phyloP scores from a whole-genome alignment of 2,888 invertebrate species.

The Leptinotarsa peninsularis region DNA sequence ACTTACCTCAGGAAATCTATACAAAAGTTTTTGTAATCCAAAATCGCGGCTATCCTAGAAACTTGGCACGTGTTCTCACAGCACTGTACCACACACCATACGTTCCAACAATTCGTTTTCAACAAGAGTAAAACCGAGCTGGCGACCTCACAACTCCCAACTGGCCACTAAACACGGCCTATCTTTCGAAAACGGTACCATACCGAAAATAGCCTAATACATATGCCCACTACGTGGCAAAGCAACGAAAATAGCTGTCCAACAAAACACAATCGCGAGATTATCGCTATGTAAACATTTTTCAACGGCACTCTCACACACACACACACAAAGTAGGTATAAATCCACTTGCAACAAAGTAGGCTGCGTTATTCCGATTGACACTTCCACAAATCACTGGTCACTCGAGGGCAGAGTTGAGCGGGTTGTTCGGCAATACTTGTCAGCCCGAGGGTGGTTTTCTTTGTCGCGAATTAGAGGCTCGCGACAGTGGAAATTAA shows the following conservation, averaged over 20 bases:
- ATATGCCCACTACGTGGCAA: slow-evolving; percentile 55
- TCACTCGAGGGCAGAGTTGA: background rate
- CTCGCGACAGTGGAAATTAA: slow-evolving; percentile 44
- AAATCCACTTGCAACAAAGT: slow-evolving; percentile 46
- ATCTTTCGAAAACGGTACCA: slow-evolving; percentile 49
- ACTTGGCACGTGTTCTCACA: slow-evolving; percentile 27
- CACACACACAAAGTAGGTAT: slow-evolving; percentile 39
- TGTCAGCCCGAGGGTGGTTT: slow-evolving; percentile 16
- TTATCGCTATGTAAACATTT: slow-evolving; percentile 57
- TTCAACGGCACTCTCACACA: slow-evolving; percentile 46
- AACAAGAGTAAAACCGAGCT: slow-evolving; percentile 9
- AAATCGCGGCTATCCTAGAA: slow-evolving; percentile 33
- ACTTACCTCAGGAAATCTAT: slow-evolving; percentile 37
- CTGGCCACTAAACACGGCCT: slow-evolving; percentile 41
- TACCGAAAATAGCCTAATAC: slow-evolving; percentile 53
- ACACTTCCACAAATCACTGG: slow-evolving; percentile 25
- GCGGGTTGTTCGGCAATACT: slow-evolving; percentile 5
- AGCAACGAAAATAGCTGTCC: slow-evolving; percentile 55
- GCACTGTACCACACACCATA: slow-evolving; percentile 32
- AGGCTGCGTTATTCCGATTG: slow-evolving; percentile 29
- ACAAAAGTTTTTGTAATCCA: slow-evolving; percentile 37
- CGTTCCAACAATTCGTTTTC: slow-evolving; percentile 23
- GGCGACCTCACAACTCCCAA: slow-evolving; percentile 37
- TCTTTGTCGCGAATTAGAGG: slow-evolving; percentile 35
- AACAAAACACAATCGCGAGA: slow-evolving; percentile 54